Percentiles rank a stretch among this genome's conserved stretches.
phyloP scores from a whole-genome alignment of 53 echinoderm and acorn worm species.

The Patiria pectinifera region DNA sequence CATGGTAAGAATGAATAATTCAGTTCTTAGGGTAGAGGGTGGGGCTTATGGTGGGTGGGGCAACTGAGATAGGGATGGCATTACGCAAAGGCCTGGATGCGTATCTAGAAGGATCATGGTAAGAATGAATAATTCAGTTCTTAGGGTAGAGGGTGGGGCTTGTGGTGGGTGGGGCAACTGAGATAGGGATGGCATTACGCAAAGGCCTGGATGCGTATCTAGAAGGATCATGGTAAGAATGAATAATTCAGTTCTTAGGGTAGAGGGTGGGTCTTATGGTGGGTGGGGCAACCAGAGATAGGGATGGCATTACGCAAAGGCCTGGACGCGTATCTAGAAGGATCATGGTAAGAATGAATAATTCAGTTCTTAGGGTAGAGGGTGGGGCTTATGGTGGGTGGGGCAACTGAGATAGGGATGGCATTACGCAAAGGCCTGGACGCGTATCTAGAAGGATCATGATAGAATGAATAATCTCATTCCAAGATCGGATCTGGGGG shows the following conservation, averaged over 20 bases:
- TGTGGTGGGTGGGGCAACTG: conserved; percentile 75
- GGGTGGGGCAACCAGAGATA: conserved; percentile 75
- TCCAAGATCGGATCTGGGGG: too few species aligned
- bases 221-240: conserved; percentile 74
- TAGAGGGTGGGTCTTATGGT: conserved; percentile 86
- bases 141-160: conserved; percentile 78
- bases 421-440: conserved; percentile 83
- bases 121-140: not conserved
- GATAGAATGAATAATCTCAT: conserved; percentile 52
- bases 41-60: conserved; percentile 73
- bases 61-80: conserved; percentile 77
- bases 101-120: conserved; percentile 82
- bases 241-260: not conserved
- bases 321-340: conserved; percentile 79
- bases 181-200: conserved; percentile 76
- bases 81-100: conserved; percentile 85
- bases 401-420: conserved; percentile 78
- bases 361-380: conserved; percentile 37
- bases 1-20: conserved; percentile 68
- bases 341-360: conserved; percentile 73
- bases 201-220: conserved; percentile 87
- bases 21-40: conserved; percentile 68
- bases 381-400: conserved; percentile 81
- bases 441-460: conserved; percentile 76
- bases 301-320: conserved; percentile 81